phyloP scores from a whole-genome alignment of 1,140 invertebrate genomes.

The Pomacea maculata region DNA sequence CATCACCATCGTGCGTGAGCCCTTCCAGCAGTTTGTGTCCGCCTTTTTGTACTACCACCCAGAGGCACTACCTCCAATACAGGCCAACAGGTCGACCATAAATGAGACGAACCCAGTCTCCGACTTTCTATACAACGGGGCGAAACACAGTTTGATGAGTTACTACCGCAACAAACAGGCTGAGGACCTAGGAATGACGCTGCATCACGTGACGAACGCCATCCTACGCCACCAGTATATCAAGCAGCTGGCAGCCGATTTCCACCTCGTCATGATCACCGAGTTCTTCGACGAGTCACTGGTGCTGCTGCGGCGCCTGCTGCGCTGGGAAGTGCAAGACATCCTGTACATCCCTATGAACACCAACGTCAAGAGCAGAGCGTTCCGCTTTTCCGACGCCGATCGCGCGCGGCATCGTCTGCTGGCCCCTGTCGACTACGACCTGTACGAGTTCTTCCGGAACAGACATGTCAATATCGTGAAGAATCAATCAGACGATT shows the following conservation, averaged over 20 bases:
- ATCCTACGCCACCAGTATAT: slow-evolving; percentile 36
- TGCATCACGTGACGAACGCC: slow-evolving; percentile 29
- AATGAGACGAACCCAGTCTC: background rate
- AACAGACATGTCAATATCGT: slow-evolving; percentile 35
- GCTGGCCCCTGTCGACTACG: slow-evolving; percentile 44
- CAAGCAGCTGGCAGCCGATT: slow-evolving; percentile 44
- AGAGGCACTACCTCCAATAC: background rate
- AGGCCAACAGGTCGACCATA: slow-evolving; percentile 16
- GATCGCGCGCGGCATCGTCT: slow-evolving; percentile 32
- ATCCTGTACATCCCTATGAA: slow-evolving; percentile 55
- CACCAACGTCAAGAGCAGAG: slow-evolving; percentile 30
- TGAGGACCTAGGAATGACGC: slow-evolving; percentile 47
- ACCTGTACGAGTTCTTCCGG: slow-evolving; percentile 45
- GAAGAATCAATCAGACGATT: slow-evolving; percentile 31
- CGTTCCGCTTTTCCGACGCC: slow-evolving; percentile 29
- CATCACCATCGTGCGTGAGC: slow-evolving; percentile 51
- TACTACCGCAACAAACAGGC: slow-evolving; percentile 51
- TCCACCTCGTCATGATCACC: slow-evolving; percentile 51
- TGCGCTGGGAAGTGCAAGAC: slow-evolving; percentile 58
- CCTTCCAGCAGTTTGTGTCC: slow-evolving; percentile 49
- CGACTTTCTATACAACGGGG: background rate
- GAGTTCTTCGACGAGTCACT: slow-evolving; percentile 59
- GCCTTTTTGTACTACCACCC: slow-evolving; percentile 44
- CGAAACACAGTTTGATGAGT: background rate
- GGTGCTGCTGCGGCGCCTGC: slow-evolving; percentile 43